A percentile compares a stretch with the other conserved stretches of the same genome.
These are phyloP conservation scores for Heliconius hewitsoni DNA, from an alignment of 1,140 invertebrate species.

Conservation along the genomic window DNA sequence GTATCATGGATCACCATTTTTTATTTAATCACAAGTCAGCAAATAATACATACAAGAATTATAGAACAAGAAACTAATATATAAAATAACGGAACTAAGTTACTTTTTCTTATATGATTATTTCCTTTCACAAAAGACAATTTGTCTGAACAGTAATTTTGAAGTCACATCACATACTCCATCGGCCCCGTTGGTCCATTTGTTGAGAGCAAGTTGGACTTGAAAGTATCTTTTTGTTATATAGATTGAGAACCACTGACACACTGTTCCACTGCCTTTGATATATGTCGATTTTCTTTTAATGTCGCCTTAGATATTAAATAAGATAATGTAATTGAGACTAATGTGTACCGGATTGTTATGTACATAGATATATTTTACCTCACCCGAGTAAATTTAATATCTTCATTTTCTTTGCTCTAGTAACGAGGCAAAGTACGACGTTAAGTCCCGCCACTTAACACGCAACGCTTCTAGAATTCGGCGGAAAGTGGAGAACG, in stretches of 20 bases:
- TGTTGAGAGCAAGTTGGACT: neutral
- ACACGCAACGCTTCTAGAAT: too few relatives aligned
- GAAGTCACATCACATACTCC: neutral
- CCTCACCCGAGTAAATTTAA: too few relatives aligned
- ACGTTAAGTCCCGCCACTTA: too few relatives aligned
- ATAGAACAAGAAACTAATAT: neutral
- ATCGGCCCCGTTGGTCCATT: neutral
- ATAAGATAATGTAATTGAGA: neutral
- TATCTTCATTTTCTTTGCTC: neutral
- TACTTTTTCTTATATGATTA: neutral
- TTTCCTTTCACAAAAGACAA: neutral
- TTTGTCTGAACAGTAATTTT: neutral
- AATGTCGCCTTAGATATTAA: neutral
- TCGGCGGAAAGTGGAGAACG: too few relatives aligned
- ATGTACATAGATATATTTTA: neutral
- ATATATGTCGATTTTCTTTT: slow-evolving; percentile 12
- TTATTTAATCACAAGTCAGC: too few relatives aligned
- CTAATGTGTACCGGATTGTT: neutral
- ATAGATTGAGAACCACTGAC: slow-evolving; percentile 20
- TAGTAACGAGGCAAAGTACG: too few relatives aligned
- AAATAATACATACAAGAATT: neutral
- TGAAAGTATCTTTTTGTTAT: slow-evolving; percentile 28
- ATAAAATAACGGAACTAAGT: neutral
- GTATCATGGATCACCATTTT: too few relatives aligned
- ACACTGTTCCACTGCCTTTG: slow-evolving; percentile 36